Evolutionary conservation across 2,888 invertebrate genomes (phyloP), one percentile per base, ranked within the genome.

Genomic region (Plusia festucae): DNA sequence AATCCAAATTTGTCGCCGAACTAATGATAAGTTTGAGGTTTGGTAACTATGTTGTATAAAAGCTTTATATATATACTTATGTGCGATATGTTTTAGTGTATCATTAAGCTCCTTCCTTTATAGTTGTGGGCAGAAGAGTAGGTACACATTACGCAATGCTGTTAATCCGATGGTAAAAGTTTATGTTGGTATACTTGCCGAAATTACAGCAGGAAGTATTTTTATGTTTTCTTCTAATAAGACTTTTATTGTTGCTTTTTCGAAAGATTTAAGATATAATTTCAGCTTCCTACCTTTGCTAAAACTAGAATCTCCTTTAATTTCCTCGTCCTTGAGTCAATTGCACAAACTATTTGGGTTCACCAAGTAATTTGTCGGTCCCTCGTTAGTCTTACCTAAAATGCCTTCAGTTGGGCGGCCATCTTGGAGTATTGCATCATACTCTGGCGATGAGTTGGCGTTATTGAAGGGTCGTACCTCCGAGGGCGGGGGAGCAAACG

Each of bases 381-480:
- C n/a, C 60, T 76, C 72, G 64, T 74, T 68, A 73, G 73, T 46
- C 44, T 67, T 57, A 55, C 69, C 62, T 64, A 65, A 73, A 58
- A 61, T 74, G 64, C 60, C 61, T 60, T 34, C 44, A 53, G 60
- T 65, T 53, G 51, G 65, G 46, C 53, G 73, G 75, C 75, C 64
- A 75, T 75, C 73, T 80, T 70, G 68, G n/a, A n/a, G 75, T 69
- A 77, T 81, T 80, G 80, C 81, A 79, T 77, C 82, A 81, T 79
- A 49, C 62, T 32, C 58, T 53, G 51, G 32, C 79, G 79, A 77
- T 81, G 79, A 81, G 75, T 77, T 67, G 63, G 65, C 79, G 62
- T 32, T 75, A 80, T 78, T 78, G 61, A 75, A 70, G 73, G 75
- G 64, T 49, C 58, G 55, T 79, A 66, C 79, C 68, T 76, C 60